Evolutionary conservation across 1,140 invertebrate species (phyloP).

Genomic region (Ceratosolen solmsi): DNA sequence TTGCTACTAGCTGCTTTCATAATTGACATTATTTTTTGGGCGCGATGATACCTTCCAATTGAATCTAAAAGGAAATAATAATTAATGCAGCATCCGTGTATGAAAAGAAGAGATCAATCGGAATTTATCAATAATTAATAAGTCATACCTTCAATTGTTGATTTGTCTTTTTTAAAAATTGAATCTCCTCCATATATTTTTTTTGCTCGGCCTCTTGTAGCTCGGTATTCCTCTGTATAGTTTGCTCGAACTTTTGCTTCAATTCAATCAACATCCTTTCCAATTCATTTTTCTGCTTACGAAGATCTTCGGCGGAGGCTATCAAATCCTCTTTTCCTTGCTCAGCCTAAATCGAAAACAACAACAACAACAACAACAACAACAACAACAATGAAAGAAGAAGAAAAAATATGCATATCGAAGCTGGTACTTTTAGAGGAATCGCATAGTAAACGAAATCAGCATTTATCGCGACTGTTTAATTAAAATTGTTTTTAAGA

Average conservation of each 20-base stretch:
- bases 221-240: slow-evolving; percentile 89
- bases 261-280: slow-evolving; percentile 87
- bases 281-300: slow-evolving; percentile 81
- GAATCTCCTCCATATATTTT: slow-evolving; percentile 91
- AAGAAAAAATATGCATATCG: no score
- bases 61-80: slow-evolving; percentile 79
- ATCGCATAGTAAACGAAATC: no score
- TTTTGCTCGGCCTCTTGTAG: slow-evolving; percentile 89
- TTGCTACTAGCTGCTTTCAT: background rate
- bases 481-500: no score
- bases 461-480: no score
- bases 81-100: background rate
- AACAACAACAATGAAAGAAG: no score
- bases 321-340: slow-evolving; percentile 83
- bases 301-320: slow-evolving; percentile 75
- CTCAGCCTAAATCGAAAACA: no score
- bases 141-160: slow-evolving; percentile 88
- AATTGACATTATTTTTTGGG: slow-evolving; percentile 86
- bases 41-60: slow-evolving; percentile 92
- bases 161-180: slow-evolving; percentile 94
- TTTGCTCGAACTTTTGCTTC: slow-evolving; percentile 87
- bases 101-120: no score
- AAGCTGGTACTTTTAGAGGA: no score
- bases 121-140: background rate
- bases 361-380: slow-evolving; percentile 38